A percentile compares a stretch with the other conserved stretches of the same genome.
Evolutionary conservation across 2,797 vertebrate genomes (phyloP).

Genomic region (Pogonophryne albipinna): DNA sequence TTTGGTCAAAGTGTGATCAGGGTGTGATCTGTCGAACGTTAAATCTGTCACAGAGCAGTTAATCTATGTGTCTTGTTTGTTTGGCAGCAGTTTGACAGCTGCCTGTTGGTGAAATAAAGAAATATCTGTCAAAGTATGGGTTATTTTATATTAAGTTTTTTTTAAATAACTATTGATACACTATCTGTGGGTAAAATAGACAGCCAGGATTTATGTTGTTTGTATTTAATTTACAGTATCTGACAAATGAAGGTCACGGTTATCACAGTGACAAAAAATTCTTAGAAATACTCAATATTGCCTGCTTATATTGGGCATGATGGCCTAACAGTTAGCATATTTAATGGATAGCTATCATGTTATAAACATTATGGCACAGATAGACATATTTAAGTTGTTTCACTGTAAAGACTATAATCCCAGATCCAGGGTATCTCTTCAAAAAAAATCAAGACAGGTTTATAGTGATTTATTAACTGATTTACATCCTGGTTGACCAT

Average conservation of each 20-base stretch:
- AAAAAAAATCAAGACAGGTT: not conserved
- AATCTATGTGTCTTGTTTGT: not conserved
- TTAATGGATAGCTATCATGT: not conserved
- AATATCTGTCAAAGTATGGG: not conserved
- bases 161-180: not conserved
- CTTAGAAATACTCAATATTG: not conserved
- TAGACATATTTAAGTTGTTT: not conserved
- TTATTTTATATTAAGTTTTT: not conserved
- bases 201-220: not conserved
- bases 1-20: not conserved
- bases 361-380: not conserved
- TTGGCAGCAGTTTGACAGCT: too few species aligned
- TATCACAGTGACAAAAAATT: constrained; percentile 9
- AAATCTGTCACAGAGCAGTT: not conserved
- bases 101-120: not conserved
- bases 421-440: not conserved
- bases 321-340: not conserved
- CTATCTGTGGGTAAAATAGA: not conserved
- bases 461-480: constrained; percentile 8
- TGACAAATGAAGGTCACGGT: not conserved
- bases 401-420: not conserved
- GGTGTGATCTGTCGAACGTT: not conserved
- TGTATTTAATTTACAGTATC: not conserved
- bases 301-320: not conserved
- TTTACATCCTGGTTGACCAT: not conserved